Percentiles rank a stretch among this genome's conserved stretches.
Conservation (phyloP, 1,140 invertebrate genomes). For the Panagrolaimus sp. region DNA sequence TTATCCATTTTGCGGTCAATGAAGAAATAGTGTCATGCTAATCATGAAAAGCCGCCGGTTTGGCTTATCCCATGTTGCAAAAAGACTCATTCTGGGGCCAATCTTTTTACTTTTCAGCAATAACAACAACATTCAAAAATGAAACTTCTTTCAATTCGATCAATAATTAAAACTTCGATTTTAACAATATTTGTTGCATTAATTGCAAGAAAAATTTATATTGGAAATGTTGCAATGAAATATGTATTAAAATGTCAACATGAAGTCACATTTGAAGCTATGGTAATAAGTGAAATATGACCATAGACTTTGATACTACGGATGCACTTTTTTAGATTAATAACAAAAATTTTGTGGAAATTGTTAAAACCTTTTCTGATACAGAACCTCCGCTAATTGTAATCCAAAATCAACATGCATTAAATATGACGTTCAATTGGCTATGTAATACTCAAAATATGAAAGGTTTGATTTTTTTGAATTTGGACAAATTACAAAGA, state of each 20-base stretch:
- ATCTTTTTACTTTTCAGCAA: background rate
- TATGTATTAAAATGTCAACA: conserved; percentile 19
- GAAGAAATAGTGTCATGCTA: conserved; percentile 15
- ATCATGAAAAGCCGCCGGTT: conserved; percentile 4
- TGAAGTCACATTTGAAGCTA: conserved; percentile 11
- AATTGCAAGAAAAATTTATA: conserved; percentile 20
- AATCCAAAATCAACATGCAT: conserved; percentile 51
- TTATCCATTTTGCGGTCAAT: background rate
- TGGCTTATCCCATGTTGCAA: conserved; percentile 1
- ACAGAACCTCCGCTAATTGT: conserved; percentile 42
- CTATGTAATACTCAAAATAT: conserved; percentile 45
- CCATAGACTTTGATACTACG: too few species aligned
- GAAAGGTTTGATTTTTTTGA: conserved; percentile 25
- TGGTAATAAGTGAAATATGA: conserved; percentile 14
- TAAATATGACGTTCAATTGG: conserved; percentile 57
- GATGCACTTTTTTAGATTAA: background rate
- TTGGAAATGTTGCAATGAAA: conserved; percentile 27
- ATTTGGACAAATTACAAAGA: background rate
- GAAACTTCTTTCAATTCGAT: background rate
- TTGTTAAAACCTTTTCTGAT: conserved; percentile 6
- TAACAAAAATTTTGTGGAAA: conserved; percentile 7
- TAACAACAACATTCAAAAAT: background rate
- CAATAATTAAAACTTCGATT: background rate
- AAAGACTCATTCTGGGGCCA: background rate
- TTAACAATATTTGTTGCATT: background rate